Base-by-base conservation (phyloP, 2,113 vertebrate genomes). In the Accipiter virgatus region DNA sequence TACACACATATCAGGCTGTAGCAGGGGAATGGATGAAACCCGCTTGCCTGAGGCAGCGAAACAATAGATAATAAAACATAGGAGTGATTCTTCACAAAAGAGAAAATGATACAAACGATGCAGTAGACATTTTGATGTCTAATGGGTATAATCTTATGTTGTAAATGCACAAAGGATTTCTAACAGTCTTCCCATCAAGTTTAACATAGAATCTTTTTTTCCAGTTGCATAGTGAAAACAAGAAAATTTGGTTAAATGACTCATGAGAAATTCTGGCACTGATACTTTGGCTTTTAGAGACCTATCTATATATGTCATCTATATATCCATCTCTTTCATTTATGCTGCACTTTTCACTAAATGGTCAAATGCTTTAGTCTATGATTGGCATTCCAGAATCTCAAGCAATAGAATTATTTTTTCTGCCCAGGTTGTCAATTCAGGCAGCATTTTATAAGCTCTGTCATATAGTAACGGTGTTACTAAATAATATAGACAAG, bases 401-500 rank as follows among this genome's bases (percentile, higher is more conserved):
- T 95, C 38, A 81, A 86, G 72, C 63, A 81, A 56, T 14, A 74
- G 43, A 80, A 92, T 92, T 90, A 29, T 80, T 93, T 80, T 80
- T 93, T 94, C 74, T 94, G 23, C 42, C 50, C 32, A 82, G n/a
- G 29, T 18, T 80, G 67, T 88, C 79, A 77, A 1, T 88, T 85
- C 42, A 96, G 50, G 55, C 71, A 62, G 42, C 38, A 50, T 94
- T 96, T 92, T 73, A 62, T 92, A 88, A 81, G 93, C 38, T 86
- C 36, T 42, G 59, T 85, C 71, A n/a, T 10, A 34, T 9, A 78
- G 67, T 42, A 70, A 66, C 5, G 34, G 50, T 91, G 62, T 83
- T 95, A 59, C 85, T 94, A 92, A 94, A 86, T 90, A 92, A 88
- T 86, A 89, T 25, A 81, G 81, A 86, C 43, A 88, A 61, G 55